Evolutionary conservation across 1,140 invertebrate genomes (phyloP), one percentile per base, ranked within the genome.

Genomic region (Teleopsis dalmanni): DNA sequence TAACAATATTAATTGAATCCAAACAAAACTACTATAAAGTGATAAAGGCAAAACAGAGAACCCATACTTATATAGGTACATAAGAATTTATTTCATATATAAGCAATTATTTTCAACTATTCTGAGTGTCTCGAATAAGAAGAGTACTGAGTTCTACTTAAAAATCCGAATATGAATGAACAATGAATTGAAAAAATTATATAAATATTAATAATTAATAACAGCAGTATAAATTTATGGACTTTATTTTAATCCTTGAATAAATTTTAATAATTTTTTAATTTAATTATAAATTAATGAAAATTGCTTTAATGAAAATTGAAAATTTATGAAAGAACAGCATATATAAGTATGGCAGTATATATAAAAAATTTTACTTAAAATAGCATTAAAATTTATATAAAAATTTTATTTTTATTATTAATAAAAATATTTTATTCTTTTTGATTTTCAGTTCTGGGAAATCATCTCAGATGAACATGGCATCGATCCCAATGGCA

Each of bases 391-490:
- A 40, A 8, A 21, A 18, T 14, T 21, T 21, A 9, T 40, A 26
- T 42, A 42, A 26, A 26, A 6, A 13, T 42, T 8, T 8, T 13
- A 26, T 26, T 42, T n/a, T 42, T n/a, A 2, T 7, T 27, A 13
- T 6, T 43, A 18, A 16, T 29, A 26, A 4, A 3, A 29, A 16
- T 33, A 19, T 35, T 33, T 26, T 25, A 5, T 34, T 11, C 6
- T 22, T 18, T 42, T 21, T 47, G 8, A 0, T 23, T 59, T 57
- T 8, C 72, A 88, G 85, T 88, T 88, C 72, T 88, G 85, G 85
- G 85, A 88, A 76, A 84, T 94, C 26, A 93, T 95, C 56, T 92
- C 88, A 31, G 89, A 91, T 66, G 89, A 93, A 70, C 89, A 93
- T 66, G 88, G 89, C 47, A 91, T 92, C 58, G 88, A 92, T 76